Percentiles rank a stretch among this genome's conserved stretches.
These are phyloP conservation scores for Cyclura pinguis DNA, from an alignment of 2,797 vertebrate species.

Conservation along the genomic window DNA sequence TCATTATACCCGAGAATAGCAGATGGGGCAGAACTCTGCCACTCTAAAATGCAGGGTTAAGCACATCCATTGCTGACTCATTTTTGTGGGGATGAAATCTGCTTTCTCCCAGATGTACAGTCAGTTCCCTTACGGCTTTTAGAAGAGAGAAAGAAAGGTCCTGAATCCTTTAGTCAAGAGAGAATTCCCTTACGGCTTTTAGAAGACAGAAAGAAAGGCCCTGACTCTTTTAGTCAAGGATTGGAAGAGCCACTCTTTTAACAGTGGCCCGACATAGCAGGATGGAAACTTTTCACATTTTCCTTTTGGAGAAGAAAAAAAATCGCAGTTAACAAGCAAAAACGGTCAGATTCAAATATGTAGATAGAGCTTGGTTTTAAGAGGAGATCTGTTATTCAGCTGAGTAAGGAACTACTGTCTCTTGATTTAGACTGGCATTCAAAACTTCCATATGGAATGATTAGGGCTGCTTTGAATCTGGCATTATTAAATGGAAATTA, in stretches of 20 bases:
- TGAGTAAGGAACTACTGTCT: background rate
- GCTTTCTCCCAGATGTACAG: slow-evolving; percentile 7
- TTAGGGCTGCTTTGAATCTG: slow-evolving; percentile 8
- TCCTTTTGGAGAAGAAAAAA: background rate
- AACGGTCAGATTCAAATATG: background rate
- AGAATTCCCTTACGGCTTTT: slow-evolving; percentile 22
- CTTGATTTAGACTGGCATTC: background rate
- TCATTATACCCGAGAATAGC: slow-evolving; percentile 37
- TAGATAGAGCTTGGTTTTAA: background rate
- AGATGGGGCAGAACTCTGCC: slow-evolving; percentile 28
- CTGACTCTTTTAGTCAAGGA: slow-evolving; percentile 10
- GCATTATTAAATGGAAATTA: slow-evolving; percentile 15
- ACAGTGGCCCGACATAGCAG: background rate
- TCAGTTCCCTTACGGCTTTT: slow-evolving; percentile 17
- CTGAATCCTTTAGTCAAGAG: slow-evolving; percentile 8
- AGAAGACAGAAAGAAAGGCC: background rate
- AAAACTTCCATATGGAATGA: background rate
- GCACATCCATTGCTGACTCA: slow-evolving; percentile 27
- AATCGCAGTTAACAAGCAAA: background rate
- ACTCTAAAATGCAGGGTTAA: slow-evolving; percentile 40
- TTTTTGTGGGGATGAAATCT: slow-evolving; percentile 32
- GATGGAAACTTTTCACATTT: background rate
- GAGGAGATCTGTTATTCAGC: background rate
- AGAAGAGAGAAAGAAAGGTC: background rate
- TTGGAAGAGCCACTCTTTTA: background rate